Conservation (phyloP, 2,797 vertebrate species). For the Hydrophis major region DNA sequence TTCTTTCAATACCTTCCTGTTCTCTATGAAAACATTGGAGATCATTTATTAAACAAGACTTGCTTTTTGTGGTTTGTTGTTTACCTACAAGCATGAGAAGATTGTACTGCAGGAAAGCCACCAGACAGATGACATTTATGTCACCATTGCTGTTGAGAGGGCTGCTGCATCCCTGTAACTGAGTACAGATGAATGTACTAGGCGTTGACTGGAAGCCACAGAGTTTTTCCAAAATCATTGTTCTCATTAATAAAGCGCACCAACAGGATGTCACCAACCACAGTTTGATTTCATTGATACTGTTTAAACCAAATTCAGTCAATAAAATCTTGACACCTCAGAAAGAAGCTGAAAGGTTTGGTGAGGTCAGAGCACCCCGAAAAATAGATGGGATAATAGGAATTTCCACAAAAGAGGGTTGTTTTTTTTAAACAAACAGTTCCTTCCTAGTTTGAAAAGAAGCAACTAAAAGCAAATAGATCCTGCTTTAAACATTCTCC, state of each 20-base stretch:
- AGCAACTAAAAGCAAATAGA: background rate
- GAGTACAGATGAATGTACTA: background rate
- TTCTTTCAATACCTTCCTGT: background rate
- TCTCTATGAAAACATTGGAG: background rate
- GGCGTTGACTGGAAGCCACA: background rate
- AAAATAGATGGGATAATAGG: background rate
- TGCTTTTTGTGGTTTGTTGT: slow-evolving; percentile 20
- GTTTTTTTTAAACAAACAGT: background rate
- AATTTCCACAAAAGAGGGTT: background rate
- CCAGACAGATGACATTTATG: slow-evolving; percentile 1
- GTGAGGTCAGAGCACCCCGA: background rate
- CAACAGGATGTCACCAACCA: background rate
- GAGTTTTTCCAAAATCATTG: background rate
- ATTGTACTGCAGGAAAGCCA: background rate
- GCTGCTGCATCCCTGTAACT: slow-evolving; percentile 2
- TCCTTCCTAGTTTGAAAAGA: background rate
- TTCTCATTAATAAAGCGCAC: background rate
- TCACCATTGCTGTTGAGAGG: background rate
- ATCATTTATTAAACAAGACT: slow-evolving; percentile 17
- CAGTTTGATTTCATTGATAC: background rate
- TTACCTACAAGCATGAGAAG: background rate
- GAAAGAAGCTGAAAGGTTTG: background rate
- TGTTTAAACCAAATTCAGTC: background rate
- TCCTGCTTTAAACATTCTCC: background rate
- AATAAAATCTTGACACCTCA: background rate